Evolutionary conservation across 2,888 invertebrate genomes (phyloP).

Genomic region (Anaspis maculata): DNA sequence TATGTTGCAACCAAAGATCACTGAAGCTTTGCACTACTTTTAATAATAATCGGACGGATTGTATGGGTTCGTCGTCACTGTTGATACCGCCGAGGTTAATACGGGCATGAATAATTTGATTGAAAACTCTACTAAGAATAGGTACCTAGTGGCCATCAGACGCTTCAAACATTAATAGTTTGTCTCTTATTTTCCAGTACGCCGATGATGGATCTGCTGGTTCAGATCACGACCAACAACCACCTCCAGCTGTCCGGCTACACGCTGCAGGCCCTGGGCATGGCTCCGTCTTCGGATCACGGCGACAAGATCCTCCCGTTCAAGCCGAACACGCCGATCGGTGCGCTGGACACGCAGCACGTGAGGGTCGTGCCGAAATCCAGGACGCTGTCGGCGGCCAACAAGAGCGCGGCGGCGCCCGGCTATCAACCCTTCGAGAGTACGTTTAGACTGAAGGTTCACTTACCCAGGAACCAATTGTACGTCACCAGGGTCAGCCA

Average conservation of each 20-base stretch:
- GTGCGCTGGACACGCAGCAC: slow-evolving; percentile 48
- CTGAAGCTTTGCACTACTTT: too few species aligned
- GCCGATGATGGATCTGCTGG: slow-evolving; percentile 70
- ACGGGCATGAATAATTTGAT: too few species aligned
- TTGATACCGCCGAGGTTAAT: too few species aligned
- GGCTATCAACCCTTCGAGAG: slow-evolving; percentile 54
- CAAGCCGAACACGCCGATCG: slow-evolving; percentile 67
- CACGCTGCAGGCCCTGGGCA: slow-evolving; percentile 55
- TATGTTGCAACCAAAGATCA: too few species aligned
- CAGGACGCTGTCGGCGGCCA: slow-evolving; percentile 20
- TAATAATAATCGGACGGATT: too few species aligned
- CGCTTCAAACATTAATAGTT: background rate
- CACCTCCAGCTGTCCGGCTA: slow-evolving; percentile 60
- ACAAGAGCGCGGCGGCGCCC: slow-evolving; percentile 20
- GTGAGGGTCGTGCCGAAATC: slow-evolving; percentile 37
- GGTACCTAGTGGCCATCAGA: background rate
- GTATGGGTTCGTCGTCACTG: too few species aligned
- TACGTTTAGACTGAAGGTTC: slow-evolving; percentile 54
- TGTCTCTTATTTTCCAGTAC: slow-evolving; percentile 45
- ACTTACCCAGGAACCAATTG: slow-evolving; percentile 71
- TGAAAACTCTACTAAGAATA: background rate
- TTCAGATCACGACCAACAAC: slow-evolving; percentile 61
- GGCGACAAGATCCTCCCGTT: slow-evolving; percentile 53
- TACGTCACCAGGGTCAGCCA: slow-evolving; percentile 69
- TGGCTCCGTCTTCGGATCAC: slow-evolving; percentile 40